These are phyloP conservation scores for Pachycephus smyrnensis DNA, from an alignment of 2,888 invertebrate genomes.

Conservation along the genomic window DNA sequence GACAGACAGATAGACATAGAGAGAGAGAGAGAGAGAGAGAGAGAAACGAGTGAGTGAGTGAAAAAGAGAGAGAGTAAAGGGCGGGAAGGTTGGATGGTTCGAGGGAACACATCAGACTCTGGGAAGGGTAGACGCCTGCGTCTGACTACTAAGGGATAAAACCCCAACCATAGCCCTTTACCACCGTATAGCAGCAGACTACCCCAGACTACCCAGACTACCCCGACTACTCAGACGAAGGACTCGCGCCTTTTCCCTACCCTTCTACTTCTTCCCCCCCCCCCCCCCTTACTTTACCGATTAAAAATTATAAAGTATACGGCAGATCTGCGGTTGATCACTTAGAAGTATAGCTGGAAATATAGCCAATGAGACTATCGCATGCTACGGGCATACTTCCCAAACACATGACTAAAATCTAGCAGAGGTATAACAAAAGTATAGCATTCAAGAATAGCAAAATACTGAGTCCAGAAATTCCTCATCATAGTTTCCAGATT, in stretches of 20 bases:
- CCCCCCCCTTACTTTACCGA: too few species aligned
- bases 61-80: constrained; percentile 20
- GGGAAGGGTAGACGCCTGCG: constrained; percentile 47
- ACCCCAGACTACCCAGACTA: constrained; percentile 22
- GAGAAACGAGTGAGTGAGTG: constrained; percentile 7
- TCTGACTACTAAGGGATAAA: constrained; percentile 51
- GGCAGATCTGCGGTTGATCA: too few species aligned
- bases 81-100: constrained; percentile 5
- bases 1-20: constrained; percentile 38
- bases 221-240: constrained; percentile 22
- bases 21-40: constrained; percentile 16
- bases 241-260: constrained; percentile 22
- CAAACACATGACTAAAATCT: too few species aligned
- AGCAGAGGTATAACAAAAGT: too few species aligned
- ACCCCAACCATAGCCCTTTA: constrained; percentile 28
- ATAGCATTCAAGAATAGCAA: too few species aligned
- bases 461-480: too few species aligned
- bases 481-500: too few species aligned
- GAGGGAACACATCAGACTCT: constrained; percentile 33
- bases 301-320: too few species aligned
- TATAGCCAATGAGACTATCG: too few species aligned
- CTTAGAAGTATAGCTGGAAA: too few species aligned
- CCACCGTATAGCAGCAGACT: constrained; percentile 29
- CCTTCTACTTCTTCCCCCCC: constrained; percentile 9
- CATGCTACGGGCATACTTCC: too few species aligned